Evolutionary conservation across 2,113 vertebrate genomes (phyloP).

Genomic region (Lasiurus cinereus): DNA sequence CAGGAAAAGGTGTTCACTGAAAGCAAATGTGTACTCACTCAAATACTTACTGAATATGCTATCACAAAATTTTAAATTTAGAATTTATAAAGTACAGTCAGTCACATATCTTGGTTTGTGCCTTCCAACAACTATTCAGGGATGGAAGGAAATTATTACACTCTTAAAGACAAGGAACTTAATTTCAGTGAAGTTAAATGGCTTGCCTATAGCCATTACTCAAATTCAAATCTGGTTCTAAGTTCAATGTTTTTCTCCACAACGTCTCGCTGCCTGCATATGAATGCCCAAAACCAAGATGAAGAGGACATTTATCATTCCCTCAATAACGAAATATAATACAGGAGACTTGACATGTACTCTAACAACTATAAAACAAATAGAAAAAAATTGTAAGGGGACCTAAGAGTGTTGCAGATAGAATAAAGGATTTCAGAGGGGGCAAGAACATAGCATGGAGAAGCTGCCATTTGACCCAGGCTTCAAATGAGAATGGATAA

Average conservation of each 20-base stretch:
- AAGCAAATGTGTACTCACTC: constrained; percentile 52
- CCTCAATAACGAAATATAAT: background rate
- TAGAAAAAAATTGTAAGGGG: background rate
- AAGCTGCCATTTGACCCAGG: constrained; percentile 52
- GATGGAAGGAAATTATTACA: constrained; percentile 31
- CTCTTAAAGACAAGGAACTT: constrained; percentile 19
- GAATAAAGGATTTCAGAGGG: constrained; percentile 39
- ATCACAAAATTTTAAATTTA: constrained; percentile 49
- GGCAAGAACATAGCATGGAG: background rate
- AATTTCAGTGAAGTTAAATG: constrained; percentile 58
- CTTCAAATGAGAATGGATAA: constrained; percentile 23
- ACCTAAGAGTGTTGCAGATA: background rate
- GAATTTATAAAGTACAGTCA: constrained; percentile 58
- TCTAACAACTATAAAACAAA: constrained; percentile 34
- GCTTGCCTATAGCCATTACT: constrained; percentile 38
- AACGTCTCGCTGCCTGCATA: background rate
- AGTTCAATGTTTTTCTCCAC: constrained; percentile 1
- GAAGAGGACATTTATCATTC: background rate
- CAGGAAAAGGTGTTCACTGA: constrained; percentile 69
- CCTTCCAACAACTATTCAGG: constrained; percentile 29
- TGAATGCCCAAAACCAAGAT: constrained; percentile 10
- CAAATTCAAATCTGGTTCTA: constrained; percentile 35
- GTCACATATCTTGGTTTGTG: constrained; percentile 32
- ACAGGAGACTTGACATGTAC: background rate
- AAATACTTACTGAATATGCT: constrained; percentile 52